Percentiles rank a stretch among this genome's conserved stretches.
Evolutionary conservation across 2,113 vertebrate genomes (phyloP).

Genomic region (Protobothrops flavoviridis): DNA sequence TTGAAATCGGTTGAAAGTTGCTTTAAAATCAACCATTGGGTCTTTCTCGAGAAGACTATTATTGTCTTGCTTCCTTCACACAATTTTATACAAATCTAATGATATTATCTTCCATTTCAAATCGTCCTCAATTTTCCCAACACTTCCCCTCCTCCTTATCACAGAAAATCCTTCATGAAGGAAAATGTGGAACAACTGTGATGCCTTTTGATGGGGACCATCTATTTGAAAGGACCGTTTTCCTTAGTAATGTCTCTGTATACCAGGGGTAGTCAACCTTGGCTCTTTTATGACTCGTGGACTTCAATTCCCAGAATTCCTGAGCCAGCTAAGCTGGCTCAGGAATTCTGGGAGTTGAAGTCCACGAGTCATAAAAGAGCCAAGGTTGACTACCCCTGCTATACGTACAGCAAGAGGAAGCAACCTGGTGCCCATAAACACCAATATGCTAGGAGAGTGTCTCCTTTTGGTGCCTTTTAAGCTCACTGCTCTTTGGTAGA

Average conservation of each 20-base stretch:
- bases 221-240: not conserved
- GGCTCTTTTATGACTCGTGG: no score
- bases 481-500: not conserved
- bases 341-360: no score
- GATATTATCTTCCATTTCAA: not conserved
- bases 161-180: not conserved
- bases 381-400: no score
- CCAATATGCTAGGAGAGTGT: not conserved
- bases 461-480: not conserved
- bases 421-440: not conserved
- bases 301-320: no score
- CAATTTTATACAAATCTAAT: not conserved
- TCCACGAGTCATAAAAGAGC: no score
- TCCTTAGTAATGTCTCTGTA: not conserved
- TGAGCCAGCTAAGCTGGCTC: no score
- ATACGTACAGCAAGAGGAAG: not conserved
- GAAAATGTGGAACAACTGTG: not conserved
- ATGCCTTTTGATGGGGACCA: not conserved
- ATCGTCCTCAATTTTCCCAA: not conserved
- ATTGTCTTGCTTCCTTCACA: not conserved
- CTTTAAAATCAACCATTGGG: not conserved
- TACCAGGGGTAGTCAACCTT: no score
- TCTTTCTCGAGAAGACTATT: not conserved
- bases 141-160: not conserved
- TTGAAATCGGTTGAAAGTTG: not conserved